These are phyloP conservation scores for Hemitrygon akajei DNA, from an alignment of 2,797 vertebrate genomes.

Conservation along the genomic window DNA sequence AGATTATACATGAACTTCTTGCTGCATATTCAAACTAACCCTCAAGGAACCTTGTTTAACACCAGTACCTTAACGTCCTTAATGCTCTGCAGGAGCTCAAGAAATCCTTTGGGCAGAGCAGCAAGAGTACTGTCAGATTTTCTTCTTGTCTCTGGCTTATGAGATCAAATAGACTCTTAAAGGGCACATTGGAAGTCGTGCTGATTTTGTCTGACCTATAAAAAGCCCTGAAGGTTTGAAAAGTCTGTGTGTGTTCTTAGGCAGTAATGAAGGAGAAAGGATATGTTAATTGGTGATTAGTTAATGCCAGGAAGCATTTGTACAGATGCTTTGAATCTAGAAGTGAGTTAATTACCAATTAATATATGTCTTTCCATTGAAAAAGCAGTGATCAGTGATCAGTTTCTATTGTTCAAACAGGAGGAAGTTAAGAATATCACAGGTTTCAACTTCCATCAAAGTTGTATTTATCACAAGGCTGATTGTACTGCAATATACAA, in stretches of 20 bases:
- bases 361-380: neutral
- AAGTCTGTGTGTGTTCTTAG: slow-evolving; percentile 21
- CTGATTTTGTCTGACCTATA: slow-evolving; percentile 25
- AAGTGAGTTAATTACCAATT: slow-evolving; percentile 34
- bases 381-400: neutral
- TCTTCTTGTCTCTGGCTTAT: neutral
- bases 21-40: neutral
- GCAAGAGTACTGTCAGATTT: slow-evolving; percentile 19
- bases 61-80: neutral
- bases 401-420: neutral
- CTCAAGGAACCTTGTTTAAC: slow-evolving; percentile 1
- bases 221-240: slow-evolving; percentile 18
- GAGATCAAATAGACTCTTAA: slow-evolving; percentile 29
- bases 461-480: neutral
- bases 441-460: neutral
- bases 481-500: neutral
- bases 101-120: neutral
- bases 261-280: slow-evolving; percentile 28
- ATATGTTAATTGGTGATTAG: slow-evolving; percentile 33
- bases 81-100: neutral
- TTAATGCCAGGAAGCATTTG: slow-evolving; percentile 27
- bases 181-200: slow-evolving; percentile 32
- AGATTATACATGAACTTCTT: neutral
- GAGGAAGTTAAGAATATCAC: neutral
- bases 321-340: slow-evolving; percentile 22